A percentile compares a stretch with the other conserved stretches of the same genome.
Conservation (phyloP, 1,140 invertebrate species). For the Forficula auricularia region DNA sequence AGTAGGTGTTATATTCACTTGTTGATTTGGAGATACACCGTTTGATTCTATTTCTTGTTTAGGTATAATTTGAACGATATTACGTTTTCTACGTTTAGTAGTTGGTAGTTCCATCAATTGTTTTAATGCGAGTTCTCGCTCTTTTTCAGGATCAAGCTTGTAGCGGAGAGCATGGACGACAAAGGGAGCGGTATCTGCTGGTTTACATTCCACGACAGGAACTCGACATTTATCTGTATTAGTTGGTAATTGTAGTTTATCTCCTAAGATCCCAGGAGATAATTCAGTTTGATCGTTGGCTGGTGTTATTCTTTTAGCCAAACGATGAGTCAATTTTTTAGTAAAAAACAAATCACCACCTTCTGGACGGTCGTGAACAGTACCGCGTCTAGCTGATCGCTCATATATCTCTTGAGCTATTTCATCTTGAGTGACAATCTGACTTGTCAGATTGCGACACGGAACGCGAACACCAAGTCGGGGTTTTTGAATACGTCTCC, state of each 20-base stretch:
- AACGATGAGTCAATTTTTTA: conserved; percentile 28
- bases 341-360: conserved; percentile 29
- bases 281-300: conserved; percentile 6
- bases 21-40: conserved; percentile 4
- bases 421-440: conserved; percentile 29
- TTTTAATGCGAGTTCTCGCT: conserved; percentile 33
- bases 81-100: conserved; percentile 19
- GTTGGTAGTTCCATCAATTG: conserved; percentile 30
- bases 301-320: conserved; percentile 26
- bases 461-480: conserved; percentile 27
- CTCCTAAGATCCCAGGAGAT: not conserved
- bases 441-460: conserved; percentile 27
- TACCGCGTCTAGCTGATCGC: conserved; percentile 21
- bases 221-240: conserved; percentile 2
- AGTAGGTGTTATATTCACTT: too few species aligned
- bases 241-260: too few species aligned
- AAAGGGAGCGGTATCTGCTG: not conserved
- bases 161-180: too few species aligned
- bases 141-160: conserved; percentile 26
- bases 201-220: not conserved
- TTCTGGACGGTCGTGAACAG: conserved; percentile 19
- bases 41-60: conserved; percentile 2
- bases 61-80: not conserved
- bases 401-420: conserved; percentile 29
- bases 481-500: conserved; percentile 19